Percentiles rank a stretch among this genome's conserved stretches.
Conservation (phyloP, 1,140 invertebrate genomes). For the Sycophila sp. region DNA sequence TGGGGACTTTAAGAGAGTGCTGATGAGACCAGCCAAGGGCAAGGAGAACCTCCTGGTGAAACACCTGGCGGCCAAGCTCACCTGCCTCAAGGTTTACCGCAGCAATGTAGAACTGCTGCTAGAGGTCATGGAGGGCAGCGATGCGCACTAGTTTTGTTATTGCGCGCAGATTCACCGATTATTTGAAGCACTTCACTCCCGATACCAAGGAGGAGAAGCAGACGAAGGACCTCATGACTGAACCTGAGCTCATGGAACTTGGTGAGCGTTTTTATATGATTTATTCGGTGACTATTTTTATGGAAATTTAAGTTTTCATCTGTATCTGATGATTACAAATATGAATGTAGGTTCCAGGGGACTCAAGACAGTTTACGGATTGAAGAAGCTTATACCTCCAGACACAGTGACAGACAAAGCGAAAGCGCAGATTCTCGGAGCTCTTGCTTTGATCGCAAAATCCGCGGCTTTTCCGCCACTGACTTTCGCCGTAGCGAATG, state of each 20-base stretch:
- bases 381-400: constrained; percentile 13
- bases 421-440: constrained; percentile 10
- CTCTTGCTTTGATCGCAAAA: constrained; percentile 1
- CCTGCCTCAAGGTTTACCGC: constrained; percentile 11
- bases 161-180: constrained; percentile 11
- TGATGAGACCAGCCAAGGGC: not conserved
- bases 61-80: constrained; percentile 19
- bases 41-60: constrained; percentile 17
- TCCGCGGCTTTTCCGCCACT: constrained; percentile 28
- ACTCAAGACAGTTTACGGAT: constrained; percentile 13
- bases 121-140: constrained; percentile 8
- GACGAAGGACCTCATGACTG: constrained; percentile 20
- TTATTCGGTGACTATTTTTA: not conserved
- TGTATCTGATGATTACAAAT: not conserved
- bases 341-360: constrained; percentile 14
- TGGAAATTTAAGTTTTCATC: not conserved
- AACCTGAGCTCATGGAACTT: constrained; percentile 19
- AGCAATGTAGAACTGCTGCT: constrained; percentile 18
- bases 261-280: no score
- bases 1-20: constrained; percentile 17
- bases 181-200: constrained; percentile 22
- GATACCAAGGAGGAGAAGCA: constrained; percentile 36
- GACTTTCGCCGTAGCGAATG: constrained; percentile 19
- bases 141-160: not conserved
- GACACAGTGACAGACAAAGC: not conserved